These are phyloP conservation scores for Sebastes cheni DNA, from an alignment of 2,797 vertebrate genomes.

Conservation along the genomic window DNA sequence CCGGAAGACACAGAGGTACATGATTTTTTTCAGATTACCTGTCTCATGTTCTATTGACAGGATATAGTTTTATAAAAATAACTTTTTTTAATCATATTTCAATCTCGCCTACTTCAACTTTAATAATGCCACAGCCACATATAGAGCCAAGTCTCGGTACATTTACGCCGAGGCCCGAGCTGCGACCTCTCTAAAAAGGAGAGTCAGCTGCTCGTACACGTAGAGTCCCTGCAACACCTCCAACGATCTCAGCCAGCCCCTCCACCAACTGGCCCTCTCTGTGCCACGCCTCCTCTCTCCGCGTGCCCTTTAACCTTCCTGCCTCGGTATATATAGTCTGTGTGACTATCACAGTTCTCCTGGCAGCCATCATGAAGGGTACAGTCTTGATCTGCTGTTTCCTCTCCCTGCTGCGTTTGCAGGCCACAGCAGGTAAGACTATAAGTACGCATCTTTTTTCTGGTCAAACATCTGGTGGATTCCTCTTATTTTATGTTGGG, in stretches of 20 bases:
- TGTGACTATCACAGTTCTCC: conserved; percentile 86
- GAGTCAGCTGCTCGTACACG: conserved; percentile 68
- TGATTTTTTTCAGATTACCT: too few relatives aligned
- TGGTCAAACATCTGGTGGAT: background rate
- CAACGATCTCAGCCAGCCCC: conserved; percentile 31
- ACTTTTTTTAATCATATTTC: too few relatives aligned
- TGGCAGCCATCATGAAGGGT: conserved; percentile 97
- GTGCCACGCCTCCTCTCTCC: conserved; percentile 60
- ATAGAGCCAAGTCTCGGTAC: background rate
- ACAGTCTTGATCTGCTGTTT: conserved; percentile 90
- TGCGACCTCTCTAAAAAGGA: conserved; percentile 60
- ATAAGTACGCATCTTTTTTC: background rate
- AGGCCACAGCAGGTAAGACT: conserved; percentile 89
- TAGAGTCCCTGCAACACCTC: conserved; percentile 58
- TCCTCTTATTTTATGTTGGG: background rate
- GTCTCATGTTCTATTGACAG: too few relatives aligned
- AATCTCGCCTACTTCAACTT: too few relatives aligned
- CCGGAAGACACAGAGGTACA: too few relatives aligned
- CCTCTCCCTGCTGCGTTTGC: conserved; percentile 88
- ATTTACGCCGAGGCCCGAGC: conserved; percentile 23
- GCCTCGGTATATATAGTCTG: conserved; percentile 88
- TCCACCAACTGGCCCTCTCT: conserved; percentile 57
- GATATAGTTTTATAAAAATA: too few relatives aligned
- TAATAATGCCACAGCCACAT: background rate
- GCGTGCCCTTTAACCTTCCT: conserved; percentile 85